phyloP scores from a whole-genome alignment of 2,888 invertebrate genomes.

The Chalcis sispes region DNA sequence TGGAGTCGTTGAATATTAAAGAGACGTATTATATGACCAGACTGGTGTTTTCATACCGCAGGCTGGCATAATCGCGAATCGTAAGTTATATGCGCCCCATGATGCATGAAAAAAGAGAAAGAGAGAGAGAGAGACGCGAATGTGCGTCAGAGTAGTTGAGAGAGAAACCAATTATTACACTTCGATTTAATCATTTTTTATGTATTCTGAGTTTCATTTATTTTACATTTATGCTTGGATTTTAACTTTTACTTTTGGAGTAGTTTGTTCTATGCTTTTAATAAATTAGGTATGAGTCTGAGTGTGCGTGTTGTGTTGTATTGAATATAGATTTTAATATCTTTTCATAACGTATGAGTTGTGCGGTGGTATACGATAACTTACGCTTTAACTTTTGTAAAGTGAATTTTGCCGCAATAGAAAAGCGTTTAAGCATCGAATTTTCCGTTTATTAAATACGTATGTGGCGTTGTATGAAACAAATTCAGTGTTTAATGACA shows the following conservation, averaged over 20 bases:
- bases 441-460: neutral
- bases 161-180: constrained; percentile 23
- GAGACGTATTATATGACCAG: constrained; percentile 45
- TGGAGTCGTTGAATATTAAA: constrained; percentile 52
- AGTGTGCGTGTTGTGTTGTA: too few relatives aligned
- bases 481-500: too few relatives aligned
- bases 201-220: constrained; percentile 8
- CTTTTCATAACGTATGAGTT: neutral
- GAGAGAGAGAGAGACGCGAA: neutral
- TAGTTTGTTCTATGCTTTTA: neutral
- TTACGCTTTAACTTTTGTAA: too few relatives aligned
- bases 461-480: too few relatives aligned
- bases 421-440: neutral
- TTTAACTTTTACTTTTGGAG: constrained; percentile 21
- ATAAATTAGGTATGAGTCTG: neutral
- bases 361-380: too few relatives aligned
- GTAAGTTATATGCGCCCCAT: constrained; percentile 23
- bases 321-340: constrained; percentile 9
- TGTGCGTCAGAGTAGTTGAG: neutral
- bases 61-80: constrained; percentile 43
- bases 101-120: neutral
- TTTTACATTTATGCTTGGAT: constrained; percentile 5
- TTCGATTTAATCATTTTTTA: constrained; percentile 34
- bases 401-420: too few relatives aligned
- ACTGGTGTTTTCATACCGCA: constrained; percentile 34